phyloP scores from a whole-genome alignment of 2,888 invertebrate genomes.

The Trichacis sp. region DNA sequence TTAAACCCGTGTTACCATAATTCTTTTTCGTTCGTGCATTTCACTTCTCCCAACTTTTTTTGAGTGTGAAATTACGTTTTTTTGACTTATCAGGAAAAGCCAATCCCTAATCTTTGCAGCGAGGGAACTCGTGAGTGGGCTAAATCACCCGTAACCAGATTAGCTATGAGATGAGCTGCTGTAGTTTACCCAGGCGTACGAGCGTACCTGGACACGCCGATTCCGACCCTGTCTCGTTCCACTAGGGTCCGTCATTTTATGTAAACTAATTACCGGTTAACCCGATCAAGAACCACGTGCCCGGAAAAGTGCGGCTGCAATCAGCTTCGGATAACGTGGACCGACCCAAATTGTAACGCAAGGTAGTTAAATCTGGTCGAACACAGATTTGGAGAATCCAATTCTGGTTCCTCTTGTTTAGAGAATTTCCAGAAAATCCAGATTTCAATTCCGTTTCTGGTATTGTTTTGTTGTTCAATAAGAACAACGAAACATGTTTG shows the following conservation, averaged over 20 bases:
- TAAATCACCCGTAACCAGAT: slow-evolving; percentile 46
- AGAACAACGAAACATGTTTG: too few species aligned
- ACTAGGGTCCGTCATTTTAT: slow-evolving; percentile 50
- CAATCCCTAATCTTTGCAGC: slow-evolving; percentile 23
- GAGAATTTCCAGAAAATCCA: too few species aligned
- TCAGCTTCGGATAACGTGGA: slow-evolving; percentile 35
- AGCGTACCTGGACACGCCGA: slow-evolving; percentile 9
- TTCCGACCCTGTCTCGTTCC: slow-evolving; percentile 13
- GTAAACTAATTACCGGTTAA: slow-evolving; percentile 59
- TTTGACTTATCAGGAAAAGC: slow-evolving; percentile 25
- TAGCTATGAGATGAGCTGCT: slow-evolving; percentile 35
- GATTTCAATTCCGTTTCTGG: too few species aligned
- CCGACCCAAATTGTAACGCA: slow-evolving; percentile 43
- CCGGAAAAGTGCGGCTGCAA: slow-evolving; percentile 48
- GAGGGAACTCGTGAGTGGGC: slow-evolving; percentile 5
- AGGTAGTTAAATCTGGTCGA: slow-evolving; percentile 49
- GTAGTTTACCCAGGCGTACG: slow-evolving; percentile 7
- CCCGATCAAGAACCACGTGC: slow-evolving; percentile 50
- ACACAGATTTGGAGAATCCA: slow-evolving; percentile 7
- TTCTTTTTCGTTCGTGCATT: slow-evolving; percentile 5
- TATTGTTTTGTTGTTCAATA: too few species aligned
- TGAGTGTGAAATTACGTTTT: slow-evolving; percentile 7
- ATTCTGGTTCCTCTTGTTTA: too few species aligned
- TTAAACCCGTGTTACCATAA: too few species aligned
- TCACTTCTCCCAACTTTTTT: neutral